Percentiles rank a stretch among this genome's conserved stretches.
Evolutionary conservation across 2,888 invertebrate genomes (phyloP).

Genomic region (Panopea generosa): DNA sequence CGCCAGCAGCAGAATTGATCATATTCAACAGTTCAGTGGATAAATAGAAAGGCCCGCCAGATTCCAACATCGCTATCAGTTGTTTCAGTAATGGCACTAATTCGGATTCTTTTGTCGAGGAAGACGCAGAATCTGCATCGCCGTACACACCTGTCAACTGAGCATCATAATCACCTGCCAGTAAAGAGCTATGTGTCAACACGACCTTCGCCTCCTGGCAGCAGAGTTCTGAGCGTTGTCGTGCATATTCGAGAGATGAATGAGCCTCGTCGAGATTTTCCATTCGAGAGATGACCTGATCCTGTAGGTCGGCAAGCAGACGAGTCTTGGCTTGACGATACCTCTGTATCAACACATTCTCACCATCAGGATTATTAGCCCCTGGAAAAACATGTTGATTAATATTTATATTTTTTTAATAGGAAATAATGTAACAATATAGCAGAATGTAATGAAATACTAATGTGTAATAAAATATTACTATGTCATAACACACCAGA

Average conservation of each 20-base stretch:
- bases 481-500: too few species aligned
- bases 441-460: background rate
- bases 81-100: slow-evolving; percentile 82
- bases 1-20: slow-evolving; percentile 69
- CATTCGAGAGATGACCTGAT: slow-evolving; percentile 76
- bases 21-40: slow-evolving; percentile 78
- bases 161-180: slow-evolving; percentile 82
- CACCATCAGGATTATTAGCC: slow-evolving; percentile 80
- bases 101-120: slow-evolving; percentile 73
- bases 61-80: slow-evolving; percentile 81
- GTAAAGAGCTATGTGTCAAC: slow-evolving; percentile 71
- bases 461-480: background rate
- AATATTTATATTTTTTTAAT: background rate
- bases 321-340: slow-evolving; percentile 78
- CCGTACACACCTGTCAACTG: slow-evolving; percentile 80
- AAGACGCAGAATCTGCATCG: slow-evolving; percentile 67
- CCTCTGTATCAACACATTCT: slow-evolving; percentile 72
- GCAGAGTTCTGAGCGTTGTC: slow-evolving; percentile 79
- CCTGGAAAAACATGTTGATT: too few species aligned
- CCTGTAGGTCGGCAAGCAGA: slow-evolving; percentile 79
- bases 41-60: slow-evolving; percentile 81
- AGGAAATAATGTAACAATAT: background rate
- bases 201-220: slow-evolving; percentile 79
- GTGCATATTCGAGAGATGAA: slow-evolving; percentile 78
- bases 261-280: slow-evolving; percentile 80